Evolutionary conservation across 2,113 vertebrate genomes (phyloP).

Genomic region (Hystrix cristata): DNA sequence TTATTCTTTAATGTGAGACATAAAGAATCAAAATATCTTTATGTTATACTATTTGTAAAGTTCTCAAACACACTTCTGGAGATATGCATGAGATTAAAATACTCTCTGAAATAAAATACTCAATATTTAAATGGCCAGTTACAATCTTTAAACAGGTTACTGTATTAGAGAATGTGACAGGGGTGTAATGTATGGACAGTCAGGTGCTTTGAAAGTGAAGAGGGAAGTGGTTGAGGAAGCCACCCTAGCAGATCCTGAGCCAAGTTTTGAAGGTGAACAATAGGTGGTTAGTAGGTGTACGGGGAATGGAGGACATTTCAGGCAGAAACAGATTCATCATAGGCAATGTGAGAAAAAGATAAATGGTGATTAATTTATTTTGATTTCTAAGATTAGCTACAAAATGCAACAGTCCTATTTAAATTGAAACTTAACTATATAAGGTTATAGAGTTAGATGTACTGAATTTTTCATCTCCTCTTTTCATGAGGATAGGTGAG

Average conservation of each 20-base stretch:
- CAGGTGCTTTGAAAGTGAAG: neutral
- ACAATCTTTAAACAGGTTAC: neutral
- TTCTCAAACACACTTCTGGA: neutral
- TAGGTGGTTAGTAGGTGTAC: neutral
- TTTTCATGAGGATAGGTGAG: neutral
- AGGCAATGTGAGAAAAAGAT: neutral
- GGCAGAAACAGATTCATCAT: neutral
- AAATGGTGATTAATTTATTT: neutral
- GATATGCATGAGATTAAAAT: neutral
- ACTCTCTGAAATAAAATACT: constrained; percentile 17
- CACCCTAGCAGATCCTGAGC: neutral
- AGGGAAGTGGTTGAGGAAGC: neutral
- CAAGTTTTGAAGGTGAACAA: neutral
- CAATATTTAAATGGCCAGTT: neutral
- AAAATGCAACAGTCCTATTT: neutral
- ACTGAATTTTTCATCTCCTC: neutral
- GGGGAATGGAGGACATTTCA: neutral
- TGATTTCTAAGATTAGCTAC: neutral
- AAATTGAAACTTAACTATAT: neutral
- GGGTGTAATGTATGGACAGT: neutral
- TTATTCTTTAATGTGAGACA: neutral
- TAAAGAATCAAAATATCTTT: neutral
- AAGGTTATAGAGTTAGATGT: neutral
- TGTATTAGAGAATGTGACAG: neutral
- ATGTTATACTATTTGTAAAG: neutral